A percentile compares a stretch with the other conserved stretches of the same genome.
These are phyloP conservation scores for Adelphocoris suturalis DNA, from an alignment of 2,888 invertebrate genomes.

Conservation along the genomic window DNA sequence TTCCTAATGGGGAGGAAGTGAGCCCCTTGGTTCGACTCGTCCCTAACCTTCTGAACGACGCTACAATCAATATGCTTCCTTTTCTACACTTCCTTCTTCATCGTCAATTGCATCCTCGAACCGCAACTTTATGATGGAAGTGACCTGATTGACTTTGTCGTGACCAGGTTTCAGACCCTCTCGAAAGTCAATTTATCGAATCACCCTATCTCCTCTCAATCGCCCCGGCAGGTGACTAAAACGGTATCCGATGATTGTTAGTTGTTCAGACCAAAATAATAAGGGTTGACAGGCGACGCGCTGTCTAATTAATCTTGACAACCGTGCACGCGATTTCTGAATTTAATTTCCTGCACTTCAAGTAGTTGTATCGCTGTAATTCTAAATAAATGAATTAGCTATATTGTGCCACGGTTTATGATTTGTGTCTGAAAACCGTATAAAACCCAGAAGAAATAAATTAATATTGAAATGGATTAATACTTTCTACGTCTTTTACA, in stretches of 20 bases:
- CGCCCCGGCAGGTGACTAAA: slow-evolving; percentile 7
- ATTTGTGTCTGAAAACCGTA: too few species aligned
- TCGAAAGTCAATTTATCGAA: background rate
- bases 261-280: background rate
- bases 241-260: slow-evolving; percentile 14
- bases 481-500: too few species aligned
- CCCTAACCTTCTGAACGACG: background rate
- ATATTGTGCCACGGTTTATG: background rate
- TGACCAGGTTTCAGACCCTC: background rate
- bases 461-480: too few species aligned
- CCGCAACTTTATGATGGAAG: background rate
- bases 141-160: background rate
- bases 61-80: background rate
- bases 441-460: too few species aligned
- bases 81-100: slow-evolving; percentile 1
- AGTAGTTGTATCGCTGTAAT: background rate
- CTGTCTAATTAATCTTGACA: background rate
- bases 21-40: background rate
- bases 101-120: background rate
- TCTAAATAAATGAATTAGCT: background rate
- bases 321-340: background rate
- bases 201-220: background rate
- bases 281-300: background rate
- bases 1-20: slow-evolving; percentile 42
- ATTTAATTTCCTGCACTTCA: background rate